These are phyloP conservation scores for Teinopalpus imperialis DNA, from an alignment of 2,888 invertebrate species.

Conservation along the genomic window DNA sequence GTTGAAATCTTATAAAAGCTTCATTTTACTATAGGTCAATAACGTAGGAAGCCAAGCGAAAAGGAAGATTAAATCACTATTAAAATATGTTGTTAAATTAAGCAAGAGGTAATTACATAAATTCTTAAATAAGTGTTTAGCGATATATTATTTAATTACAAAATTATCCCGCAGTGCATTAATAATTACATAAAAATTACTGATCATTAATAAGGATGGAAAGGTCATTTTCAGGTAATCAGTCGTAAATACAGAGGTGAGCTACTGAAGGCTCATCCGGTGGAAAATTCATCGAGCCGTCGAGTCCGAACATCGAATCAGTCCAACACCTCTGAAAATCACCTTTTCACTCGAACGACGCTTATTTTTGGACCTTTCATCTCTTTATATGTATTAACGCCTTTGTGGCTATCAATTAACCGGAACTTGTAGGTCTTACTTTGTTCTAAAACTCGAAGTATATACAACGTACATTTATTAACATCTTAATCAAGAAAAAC, in stretches of 20 bases:
- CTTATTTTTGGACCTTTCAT: conserved; percentile 79
- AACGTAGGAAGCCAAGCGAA: background rate
- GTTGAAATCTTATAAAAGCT: conserved; percentile 16
- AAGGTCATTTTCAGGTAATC: conserved; percentile 70
- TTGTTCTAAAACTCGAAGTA: background rate
- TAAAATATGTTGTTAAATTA: too few relatives aligned
- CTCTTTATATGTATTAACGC: conserved; percentile 67
- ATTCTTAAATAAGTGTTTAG: too few relatives aligned
- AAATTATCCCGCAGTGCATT: too few relatives aligned
- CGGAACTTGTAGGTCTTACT: conserved; percentile 8
- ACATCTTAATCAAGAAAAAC: too few relatives aligned
- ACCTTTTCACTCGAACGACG: conserved; percentile 72
- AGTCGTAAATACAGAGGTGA: conserved; percentile 74
- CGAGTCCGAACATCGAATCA: conserved; percentile 72
- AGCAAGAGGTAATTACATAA: too few relatives aligned
- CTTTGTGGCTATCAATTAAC: conserved; percentile 48
- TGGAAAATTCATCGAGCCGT: conserved; percentile 79
- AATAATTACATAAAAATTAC: conserved; percentile 4
- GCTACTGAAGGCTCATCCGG: conserved; percentile 71
- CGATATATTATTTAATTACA: too few relatives aligned
- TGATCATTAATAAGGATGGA: conserved; percentile 53
- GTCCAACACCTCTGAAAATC: conserved; percentile 79
- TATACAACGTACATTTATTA: too few relatives aligned
- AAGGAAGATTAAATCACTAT: background rate
- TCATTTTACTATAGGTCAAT: background rate